A percentile compares a stretch with the other conserved stretches of the same genome.
Evolutionary conservation across 2,888 invertebrate genomes (phyloP).

Genomic region (Thumatha senex): DNA sequence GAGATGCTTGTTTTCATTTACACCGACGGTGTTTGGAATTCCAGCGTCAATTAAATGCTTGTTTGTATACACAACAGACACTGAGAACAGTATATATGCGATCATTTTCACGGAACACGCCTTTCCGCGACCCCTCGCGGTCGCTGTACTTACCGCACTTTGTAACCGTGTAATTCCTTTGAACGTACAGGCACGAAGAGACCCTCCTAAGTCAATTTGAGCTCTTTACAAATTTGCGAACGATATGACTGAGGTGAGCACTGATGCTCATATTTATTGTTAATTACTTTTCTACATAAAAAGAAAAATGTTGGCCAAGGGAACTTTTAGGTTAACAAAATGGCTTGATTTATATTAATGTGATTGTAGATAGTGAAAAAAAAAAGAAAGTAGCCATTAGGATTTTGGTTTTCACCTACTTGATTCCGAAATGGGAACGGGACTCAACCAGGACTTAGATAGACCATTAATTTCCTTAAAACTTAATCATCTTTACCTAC

Average conservation of each 20-base stretch:
- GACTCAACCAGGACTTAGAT: too few species aligned
- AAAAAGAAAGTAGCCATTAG: too few species aligned
- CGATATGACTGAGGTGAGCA: neutral
- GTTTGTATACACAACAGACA: conserved; percentile 73
- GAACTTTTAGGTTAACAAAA: too few species aligned
- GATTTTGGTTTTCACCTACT: too few species aligned
- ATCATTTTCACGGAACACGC: conserved; percentile 65
- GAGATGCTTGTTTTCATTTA: conserved; percentile 63
- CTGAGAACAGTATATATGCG: conserved; percentile 49
- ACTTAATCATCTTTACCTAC: too few species aligned
- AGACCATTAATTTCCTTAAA: too few species aligned
- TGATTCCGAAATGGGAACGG: too few species aligned
- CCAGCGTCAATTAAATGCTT: conserved; percentile 72
- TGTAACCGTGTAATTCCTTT: conserved; percentile 51
- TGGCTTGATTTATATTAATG: too few species aligned
- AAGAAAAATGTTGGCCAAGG: too few species aligned
- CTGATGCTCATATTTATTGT: too few species aligned
- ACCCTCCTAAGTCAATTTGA: conserved; percentile 41
- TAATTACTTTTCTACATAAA: too few species aligned
- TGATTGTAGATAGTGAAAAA: too few species aligned
- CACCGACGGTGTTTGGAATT: conserved; percentile 69
- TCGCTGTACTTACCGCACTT: conserved; percentile 39
- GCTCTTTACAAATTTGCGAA: conserved; percentile 21
- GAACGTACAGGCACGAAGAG: conserved; percentile 38
- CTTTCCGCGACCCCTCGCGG: conserved; percentile 45